These are phyloP conservation scores for Acronicta psi DNA, from an alignment of 2,888 invertebrate species.

Conservation along the genomic window DNA sequence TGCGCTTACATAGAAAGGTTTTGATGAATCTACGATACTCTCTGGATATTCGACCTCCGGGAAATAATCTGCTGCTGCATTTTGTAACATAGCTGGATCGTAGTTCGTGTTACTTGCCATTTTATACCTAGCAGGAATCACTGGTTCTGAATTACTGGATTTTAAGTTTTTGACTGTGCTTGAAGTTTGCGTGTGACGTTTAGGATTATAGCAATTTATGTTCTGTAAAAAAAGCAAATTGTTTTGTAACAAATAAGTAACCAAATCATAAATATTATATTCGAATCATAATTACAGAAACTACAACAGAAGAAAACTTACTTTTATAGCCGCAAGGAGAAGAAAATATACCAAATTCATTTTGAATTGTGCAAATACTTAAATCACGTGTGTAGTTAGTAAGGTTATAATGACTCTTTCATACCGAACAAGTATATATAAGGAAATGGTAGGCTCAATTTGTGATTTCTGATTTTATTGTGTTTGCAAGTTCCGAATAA, in stretches of 20 bases:
- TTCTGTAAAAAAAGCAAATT: conserved; percentile 51
- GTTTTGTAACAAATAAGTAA: too few species aligned
- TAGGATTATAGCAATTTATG: conserved; percentile 44
- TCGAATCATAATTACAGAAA: neutral
- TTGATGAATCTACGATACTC: conserved; percentile 65
- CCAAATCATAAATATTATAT: too few species aligned
- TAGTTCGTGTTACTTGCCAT: conserved; percentile 43
- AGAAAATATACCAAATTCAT: conserved; percentile 37
- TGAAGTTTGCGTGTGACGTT: conserved; percentile 43
- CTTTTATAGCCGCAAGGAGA: conserved; percentile 30
- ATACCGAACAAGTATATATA: conserved; percentile 9
- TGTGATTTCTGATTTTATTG: conserved; percentile 38
- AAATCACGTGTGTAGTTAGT: neutral
- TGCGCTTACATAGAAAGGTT: conserved; percentile 70
- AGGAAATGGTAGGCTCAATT: conserved; percentile 22
- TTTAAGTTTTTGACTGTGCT: conserved; percentile 39
- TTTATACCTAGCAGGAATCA: conserved; percentile 58
- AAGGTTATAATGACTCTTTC: conserved; percentile 1
- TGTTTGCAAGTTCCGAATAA: conserved; percentile 23
- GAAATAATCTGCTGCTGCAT: conserved; percentile 55
- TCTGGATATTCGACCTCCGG: conserved; percentile 68
- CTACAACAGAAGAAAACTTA: conserved; percentile 17
- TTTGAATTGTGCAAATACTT: neutral
- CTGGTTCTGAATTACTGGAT: conserved; percentile 32
- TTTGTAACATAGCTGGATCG: conserved; percentile 28